A percentile compares a stretch with the other conserved stretches of the same genome.
These are phyloP conservation scores for Tenthredo distinguenda DNA, from an alignment of 2,888 invertebrate species.

Conservation along the genomic window DNA sequence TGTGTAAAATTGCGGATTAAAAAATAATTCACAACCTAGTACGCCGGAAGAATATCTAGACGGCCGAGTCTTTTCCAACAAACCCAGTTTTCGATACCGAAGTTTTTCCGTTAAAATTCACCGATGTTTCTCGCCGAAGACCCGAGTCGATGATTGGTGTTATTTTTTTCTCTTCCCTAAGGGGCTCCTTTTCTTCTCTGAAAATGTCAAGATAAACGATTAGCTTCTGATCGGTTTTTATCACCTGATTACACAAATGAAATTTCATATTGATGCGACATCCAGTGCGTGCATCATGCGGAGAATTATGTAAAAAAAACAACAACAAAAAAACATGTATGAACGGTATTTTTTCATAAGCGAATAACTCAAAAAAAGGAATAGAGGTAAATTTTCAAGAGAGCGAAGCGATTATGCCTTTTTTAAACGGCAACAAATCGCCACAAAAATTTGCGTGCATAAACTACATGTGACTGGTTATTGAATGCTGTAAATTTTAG, in stretches of 20 bases:
- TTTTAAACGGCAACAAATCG: no score
- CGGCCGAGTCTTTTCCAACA: constrained; percentile 95
- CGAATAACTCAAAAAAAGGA: no score
- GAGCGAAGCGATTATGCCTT: no score
- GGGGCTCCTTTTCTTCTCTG: constrained; percentile 91
- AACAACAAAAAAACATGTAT: no score
- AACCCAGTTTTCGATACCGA: constrained; percentile 92
- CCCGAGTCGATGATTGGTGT: constrained; percentile 81
- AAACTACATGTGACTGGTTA: no score
- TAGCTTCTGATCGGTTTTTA: background rate
- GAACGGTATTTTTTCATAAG: no score
- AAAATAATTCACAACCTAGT: constrained; percentile 77
- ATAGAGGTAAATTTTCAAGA: no score
- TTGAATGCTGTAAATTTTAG: no score
- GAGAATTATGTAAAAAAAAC: background rate
- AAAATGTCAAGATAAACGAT: constrained; percentile 58
- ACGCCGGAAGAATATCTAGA: constrained; percentile 81
- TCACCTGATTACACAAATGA: background rate
- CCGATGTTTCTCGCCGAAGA: constrained; percentile 87
- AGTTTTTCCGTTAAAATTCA: constrained; percentile 90
- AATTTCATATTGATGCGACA: constrained; percentile 19
- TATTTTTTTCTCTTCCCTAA: constrained; percentile 83
- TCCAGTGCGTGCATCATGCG: constrained; percentile 33
- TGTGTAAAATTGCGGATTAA: background rate
- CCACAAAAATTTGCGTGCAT: no score